Percentiles rank a stretch among this genome's conserved stretches.
Evolutionary conservation across 2,797 vertebrate species (phyloP).

Genomic region (Paedocypris micromegethes): DNA sequence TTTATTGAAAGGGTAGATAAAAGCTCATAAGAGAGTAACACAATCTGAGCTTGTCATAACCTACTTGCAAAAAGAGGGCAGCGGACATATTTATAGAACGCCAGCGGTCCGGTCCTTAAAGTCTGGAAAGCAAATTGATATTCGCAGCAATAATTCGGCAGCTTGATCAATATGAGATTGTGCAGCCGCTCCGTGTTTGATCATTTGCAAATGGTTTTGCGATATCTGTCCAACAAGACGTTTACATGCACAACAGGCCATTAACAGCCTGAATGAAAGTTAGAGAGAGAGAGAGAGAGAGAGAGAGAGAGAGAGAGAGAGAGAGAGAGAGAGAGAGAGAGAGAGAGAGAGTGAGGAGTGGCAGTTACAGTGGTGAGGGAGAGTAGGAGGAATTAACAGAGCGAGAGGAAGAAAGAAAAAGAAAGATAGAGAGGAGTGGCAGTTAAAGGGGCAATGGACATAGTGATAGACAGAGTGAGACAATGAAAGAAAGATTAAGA

Average conservation of each 20-base stretch:
- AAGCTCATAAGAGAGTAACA: conserved; percentile 28
- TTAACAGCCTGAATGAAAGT: too few species aligned
- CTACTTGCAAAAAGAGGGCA: conserved; percentile 35
- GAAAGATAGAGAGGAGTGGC: too few species aligned
- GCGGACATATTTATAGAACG: conserved; percentile 27
- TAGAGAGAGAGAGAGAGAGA: too few species aligned
- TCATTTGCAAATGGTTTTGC: conserved; percentile 37
- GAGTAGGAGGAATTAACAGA: too few species aligned
- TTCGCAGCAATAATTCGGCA: conserved; percentile 30
- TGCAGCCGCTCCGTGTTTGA: conserved; percentile 21
- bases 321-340: conserved; percentile 2
- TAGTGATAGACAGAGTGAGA: too few species aligned
- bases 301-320: neutral
- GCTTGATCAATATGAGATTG: conserved; percentile 22
- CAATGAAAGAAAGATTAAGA: too few species aligned
- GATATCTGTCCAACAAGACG: conserved; percentile 16
- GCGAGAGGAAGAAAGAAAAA: too few species aligned
- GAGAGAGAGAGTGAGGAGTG: too few species aligned
- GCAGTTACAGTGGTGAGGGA: too few species aligned
- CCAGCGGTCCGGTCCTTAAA: conserved; percentile 11
- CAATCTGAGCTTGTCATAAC: conserved; percentile 27
- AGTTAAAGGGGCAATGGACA: too few species aligned
- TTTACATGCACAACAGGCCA: conserved; percentile 38
- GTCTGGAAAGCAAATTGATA: neutral
- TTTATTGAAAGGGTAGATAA: conserved; percentile 13